phyloP scores from a whole-genome alignment of 1,140 invertebrate species.

The Limonius californicus region DNA sequence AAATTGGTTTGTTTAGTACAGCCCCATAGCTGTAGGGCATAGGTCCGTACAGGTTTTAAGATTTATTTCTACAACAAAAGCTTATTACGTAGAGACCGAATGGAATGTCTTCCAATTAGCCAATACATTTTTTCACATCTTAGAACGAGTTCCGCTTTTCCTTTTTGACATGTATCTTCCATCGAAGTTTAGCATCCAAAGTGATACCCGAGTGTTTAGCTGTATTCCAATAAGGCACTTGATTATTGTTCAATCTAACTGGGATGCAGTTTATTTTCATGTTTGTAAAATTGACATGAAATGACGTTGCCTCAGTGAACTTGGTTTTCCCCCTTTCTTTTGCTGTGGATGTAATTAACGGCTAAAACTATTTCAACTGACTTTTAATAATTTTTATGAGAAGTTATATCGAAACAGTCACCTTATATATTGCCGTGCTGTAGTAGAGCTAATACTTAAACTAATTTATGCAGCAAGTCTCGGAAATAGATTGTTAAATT shows the following conservation, averaged over 20 bases:
- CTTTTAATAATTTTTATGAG: too few species aligned
- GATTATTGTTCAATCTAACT: neutral
- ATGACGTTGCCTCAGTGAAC: neutral
- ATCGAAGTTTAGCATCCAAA: too few species aligned
- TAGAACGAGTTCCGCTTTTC: neutral
- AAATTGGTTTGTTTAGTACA: neutral
- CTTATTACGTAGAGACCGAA: neutral
- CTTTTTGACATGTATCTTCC: conserved; percentile 7
- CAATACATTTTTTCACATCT: conserved; percentile 6
- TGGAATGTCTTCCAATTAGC: neutral
- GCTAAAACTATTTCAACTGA: too few species aligned
- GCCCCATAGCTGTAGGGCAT: neutral
- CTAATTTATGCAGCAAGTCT: too few species aligned
- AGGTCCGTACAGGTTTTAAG: neutral
- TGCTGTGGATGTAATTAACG: too few species aligned
- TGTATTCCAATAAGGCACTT: neutral
- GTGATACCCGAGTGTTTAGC: neutral
- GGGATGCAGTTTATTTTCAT: neutral
- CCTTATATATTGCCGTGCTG: too few species aligned
- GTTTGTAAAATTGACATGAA: conserved; percentile 2
- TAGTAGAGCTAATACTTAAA: too few species aligned
- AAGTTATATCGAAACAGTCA: too few species aligned
- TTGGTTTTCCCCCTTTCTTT: too few species aligned
- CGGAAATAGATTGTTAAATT: too few species aligned
- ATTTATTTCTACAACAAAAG: neutral